Conservation (phyloP, 2,888 invertebrate genomes). For the Lasioglossum morio region DNA sequence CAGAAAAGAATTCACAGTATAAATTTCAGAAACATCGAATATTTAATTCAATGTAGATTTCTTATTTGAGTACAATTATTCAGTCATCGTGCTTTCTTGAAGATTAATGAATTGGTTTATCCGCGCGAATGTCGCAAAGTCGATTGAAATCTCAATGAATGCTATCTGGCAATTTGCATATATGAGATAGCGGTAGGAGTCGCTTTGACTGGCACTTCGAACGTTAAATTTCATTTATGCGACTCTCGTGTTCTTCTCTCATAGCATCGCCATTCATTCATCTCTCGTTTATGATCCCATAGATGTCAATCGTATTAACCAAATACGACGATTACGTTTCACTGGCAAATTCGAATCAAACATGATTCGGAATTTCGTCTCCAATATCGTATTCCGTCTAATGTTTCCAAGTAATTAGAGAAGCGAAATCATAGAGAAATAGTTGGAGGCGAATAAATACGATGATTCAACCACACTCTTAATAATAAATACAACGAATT, state of each 20-base stretch:
- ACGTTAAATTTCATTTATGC: not conserved
- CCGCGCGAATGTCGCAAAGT: not conserved
- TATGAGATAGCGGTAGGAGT: not conserved
- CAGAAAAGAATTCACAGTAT: not conserved
- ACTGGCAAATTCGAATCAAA: not conserved
- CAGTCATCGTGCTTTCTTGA: not conserved
- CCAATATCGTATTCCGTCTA: not conserved
- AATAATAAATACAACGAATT: no score
- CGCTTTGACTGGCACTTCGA: not conserved
- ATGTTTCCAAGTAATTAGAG: not conserved
- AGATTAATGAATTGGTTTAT: not conserved
- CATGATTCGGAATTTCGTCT: not conserved
- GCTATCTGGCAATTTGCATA: not conserved
- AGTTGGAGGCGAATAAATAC: not conserved
- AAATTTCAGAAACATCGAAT: not conserved
- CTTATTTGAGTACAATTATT: not conserved
- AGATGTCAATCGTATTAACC: not conserved
- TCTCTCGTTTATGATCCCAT: not conserved
- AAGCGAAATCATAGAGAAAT: not conserved
- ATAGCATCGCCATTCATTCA: not conserved
- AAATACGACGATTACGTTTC: not conserved
- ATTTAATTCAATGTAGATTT: not conserved
- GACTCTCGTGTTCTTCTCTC: not conserved
- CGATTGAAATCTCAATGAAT: not conserved
- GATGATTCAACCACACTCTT: no score